phyloP scores from a whole-genome alignment of 2,888 invertebrate species.

The Polydrusus tereticollis region DNA sequence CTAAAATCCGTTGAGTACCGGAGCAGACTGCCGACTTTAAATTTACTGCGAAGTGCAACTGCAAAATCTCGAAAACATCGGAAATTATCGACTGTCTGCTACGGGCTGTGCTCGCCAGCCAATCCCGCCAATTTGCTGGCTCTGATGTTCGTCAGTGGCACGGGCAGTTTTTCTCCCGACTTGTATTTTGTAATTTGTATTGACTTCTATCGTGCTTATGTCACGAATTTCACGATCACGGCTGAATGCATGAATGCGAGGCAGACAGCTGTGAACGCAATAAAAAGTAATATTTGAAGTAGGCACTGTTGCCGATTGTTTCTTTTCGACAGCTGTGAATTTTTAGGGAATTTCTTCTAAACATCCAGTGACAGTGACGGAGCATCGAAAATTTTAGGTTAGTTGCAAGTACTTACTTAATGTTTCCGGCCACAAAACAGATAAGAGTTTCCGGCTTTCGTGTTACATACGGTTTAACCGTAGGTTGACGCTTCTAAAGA shows the following conservation, averaged over 20 bases:
- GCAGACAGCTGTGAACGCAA: neutral
- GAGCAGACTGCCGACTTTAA: conserved; percentile 6
- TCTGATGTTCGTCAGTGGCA: too few species aligned
- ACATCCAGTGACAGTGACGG: neutral
- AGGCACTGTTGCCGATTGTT: neutral
- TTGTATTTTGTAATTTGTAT: neutral
- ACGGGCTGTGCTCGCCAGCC: conserved; percentile 10
- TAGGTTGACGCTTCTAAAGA: too few species aligned
- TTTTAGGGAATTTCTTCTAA: neutral
- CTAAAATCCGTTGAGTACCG: neutral
- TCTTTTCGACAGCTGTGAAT: neutral
- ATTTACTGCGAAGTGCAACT: conserved; percentile 23
- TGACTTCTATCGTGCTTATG: too few species aligned
- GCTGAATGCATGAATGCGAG: neutral
- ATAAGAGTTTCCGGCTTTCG: too few species aligned
- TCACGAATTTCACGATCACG: conserved; percentile 17
- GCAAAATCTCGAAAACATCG: conserved; percentile 19
- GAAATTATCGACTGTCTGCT: conserved; percentile 1
- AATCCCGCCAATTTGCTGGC: neutral
- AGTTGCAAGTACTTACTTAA: too few species aligned
- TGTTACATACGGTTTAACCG: too few species aligned
- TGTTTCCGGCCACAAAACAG: too few species aligned
- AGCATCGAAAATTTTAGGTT: too few species aligned
- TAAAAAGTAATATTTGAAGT: neutral
- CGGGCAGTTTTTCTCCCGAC: neutral